Evolutionary conservation across 2,888 invertebrate genomes (phyloP).

Genomic region (Calameuta idolon): DNA sequence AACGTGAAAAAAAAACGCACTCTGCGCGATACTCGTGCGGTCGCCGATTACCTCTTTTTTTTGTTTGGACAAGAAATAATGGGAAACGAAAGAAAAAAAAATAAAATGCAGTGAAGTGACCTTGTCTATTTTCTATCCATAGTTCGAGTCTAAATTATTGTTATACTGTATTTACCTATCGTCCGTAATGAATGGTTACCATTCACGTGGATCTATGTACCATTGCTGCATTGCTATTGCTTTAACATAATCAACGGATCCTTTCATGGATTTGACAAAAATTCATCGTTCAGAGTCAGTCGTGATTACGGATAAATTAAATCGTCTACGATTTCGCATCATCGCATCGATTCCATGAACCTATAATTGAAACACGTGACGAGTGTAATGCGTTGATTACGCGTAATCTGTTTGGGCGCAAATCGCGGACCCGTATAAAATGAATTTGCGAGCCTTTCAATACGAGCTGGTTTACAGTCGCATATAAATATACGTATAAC

Average conservation of each 20-base stretch:
- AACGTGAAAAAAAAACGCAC: neutral
- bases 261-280: slow-evolving; percentile 24
- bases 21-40: neutral
- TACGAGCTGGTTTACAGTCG: neutral
- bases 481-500: neutral
- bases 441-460: neutral
- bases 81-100: slow-evolving; percentile 36
- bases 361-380: slow-evolving; percentile 14
- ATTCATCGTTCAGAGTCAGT: neutral
- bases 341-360: neutral
- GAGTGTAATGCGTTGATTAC: neutral
- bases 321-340: slow-evolving; percentile 1
- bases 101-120: slow-evolving; percentile 57
- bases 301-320: slow-evolving; percentile 5
- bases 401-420: neutral
- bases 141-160: slow-evolving; percentile 60
- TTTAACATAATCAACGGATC: slow-evolving; percentile 37
- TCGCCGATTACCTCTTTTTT: neutral
- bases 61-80: slow-evolving; percentile 7
- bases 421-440: neutral
- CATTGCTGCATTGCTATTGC: slow-evolving; percentile 50
- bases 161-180: slow-evolving; percentile 61
- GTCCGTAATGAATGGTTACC: slow-evolving; percentile 51
- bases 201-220: slow-evolving; percentile 50
- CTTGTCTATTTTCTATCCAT: slow-evolving; percentile 63